phyloP scores from a whole-genome alignment of 2,113 vertebrate genomes.

The Terrapene triunguis region DNA sequence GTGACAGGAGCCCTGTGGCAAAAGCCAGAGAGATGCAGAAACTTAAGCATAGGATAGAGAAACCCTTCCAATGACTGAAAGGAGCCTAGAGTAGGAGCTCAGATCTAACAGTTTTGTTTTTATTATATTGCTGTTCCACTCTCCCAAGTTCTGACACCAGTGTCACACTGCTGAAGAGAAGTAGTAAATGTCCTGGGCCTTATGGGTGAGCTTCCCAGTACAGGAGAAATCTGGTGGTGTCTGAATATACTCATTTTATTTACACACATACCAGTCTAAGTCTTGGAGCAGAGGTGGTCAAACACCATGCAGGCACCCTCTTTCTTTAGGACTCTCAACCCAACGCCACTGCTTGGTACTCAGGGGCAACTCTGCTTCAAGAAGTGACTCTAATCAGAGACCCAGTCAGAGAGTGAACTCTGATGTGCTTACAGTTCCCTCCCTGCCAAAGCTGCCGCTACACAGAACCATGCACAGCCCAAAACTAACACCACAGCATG shows the following conservation, averaged over 20 bases:
- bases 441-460: neutral
- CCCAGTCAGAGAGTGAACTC: accelerated
- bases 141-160: neutral
- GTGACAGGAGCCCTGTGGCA: neutral
- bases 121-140: neutral
- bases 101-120: neutral
- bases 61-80: neutral
- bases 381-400: accelerated
- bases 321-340: neutral
- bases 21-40: neutral
- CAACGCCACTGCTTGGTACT: accelerated
- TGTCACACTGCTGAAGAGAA: neutral
- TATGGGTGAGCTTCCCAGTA: neutral
- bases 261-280: neutral
- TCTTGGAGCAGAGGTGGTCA: neutral
- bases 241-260: neutral
- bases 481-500: accelerated
- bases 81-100: neutral
- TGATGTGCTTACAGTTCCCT: accelerated
- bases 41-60: neutral
- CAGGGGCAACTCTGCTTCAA: neutral
- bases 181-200: neutral
- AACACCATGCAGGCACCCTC: accelerated
- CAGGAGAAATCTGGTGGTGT: neutral
- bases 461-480: neutral